Base-by-base conservation (phyloP, 2,113 vertebrate species). In the Agapornis roseicollis region DNA sequence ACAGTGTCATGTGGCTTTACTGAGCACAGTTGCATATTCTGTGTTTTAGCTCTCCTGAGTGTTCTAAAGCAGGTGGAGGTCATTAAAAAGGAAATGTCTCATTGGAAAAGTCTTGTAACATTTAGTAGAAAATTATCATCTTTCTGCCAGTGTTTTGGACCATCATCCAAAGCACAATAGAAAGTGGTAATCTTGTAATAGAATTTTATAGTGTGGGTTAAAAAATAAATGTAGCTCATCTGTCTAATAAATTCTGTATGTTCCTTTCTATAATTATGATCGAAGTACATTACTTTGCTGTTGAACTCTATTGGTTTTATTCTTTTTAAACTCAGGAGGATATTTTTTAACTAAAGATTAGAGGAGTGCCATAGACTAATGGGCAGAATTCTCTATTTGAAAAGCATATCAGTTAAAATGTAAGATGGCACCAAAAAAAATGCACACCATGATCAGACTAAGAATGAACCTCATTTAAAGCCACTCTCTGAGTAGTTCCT, bases 291-390 rank as follows among this genome's bases (percentile, higher is more conserved):
- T 93, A 60, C 76, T 91, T 92, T 71, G 47, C 82, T 91, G 68
- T 86, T 74, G 76, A 88, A 93, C 35, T 91, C 81, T 64, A 61
- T 79, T 63, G 56, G 80, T 70, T 93, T 91, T 93, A 42, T 88
- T 91, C 85, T 83, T 86, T 92, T 94, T 86, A 65, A 95, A 86
- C 81, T 74, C 83, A 44, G 82, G 28, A 80, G 60, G 56, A 47
- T 80, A 74, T 94, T 92, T 96, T 96, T 93, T 39, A 93, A 93
- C 82, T 94, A 68, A 84, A 94, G 88, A 90, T 96, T 96, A 96
- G 69, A 84, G 0, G 10, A 92, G 82, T 95, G 60, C 52, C 41
- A 28, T 68, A 90, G 93, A 93, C 65, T 90, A 94, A 88, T 90
- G 65, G 92, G 35, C 72, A 90, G 80, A 92, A 88, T 92, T 90